Conservation (phyloP, 2,797 vertebrate species). For the Moxostoma hubbsi region DNA sequence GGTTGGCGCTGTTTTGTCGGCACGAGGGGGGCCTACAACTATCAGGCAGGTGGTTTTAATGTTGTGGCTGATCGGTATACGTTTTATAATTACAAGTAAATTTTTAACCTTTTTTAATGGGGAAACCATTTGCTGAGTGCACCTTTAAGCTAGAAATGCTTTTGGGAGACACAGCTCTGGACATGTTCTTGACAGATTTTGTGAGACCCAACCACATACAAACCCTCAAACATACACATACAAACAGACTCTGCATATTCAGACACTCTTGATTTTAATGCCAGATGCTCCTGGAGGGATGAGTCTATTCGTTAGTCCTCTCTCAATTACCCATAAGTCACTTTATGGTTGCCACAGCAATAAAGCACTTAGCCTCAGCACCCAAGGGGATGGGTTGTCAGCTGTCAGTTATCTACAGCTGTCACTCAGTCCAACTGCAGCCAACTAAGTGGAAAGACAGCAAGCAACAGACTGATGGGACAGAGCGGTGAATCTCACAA, state of each 20-base stretch:
- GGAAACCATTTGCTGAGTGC: no score
- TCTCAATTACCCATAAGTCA: constrained; percentile 69
- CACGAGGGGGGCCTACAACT: no score
- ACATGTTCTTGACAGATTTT: constrained; percentile 18
- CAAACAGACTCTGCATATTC: constrained; percentile 28
- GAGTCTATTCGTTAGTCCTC: constrained; percentile 70
- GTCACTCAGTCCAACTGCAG: constrained; percentile 34
- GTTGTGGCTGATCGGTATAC: no score
- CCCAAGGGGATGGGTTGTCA: constrained; percentile 44
- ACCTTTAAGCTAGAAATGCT: no score
- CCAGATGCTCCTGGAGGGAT: constrained; percentile 71
- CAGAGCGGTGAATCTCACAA: neutral
- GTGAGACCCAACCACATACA: neutral
- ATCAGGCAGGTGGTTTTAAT: no score
- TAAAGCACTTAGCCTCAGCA: constrained; percentile 68
- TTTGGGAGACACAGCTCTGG: neutral
- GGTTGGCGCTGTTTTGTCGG: no score
- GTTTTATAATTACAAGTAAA: no score
- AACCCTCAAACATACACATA: neutral
- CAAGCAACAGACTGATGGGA: neutral
- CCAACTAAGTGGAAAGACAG: neutral
- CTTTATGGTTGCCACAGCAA: constrained; percentile 68
- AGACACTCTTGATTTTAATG: constrained; percentile 70
- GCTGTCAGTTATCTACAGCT: constrained; percentile 29
- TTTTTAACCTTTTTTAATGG: no score